A percentile compares a stretch with the other conserved stretches of the same genome.
These are phyloP conservation scores for Megalonaias nervosa DNA, from an alignment of 1,140 invertebrate species.

Conservation along the genomic window DNA sequence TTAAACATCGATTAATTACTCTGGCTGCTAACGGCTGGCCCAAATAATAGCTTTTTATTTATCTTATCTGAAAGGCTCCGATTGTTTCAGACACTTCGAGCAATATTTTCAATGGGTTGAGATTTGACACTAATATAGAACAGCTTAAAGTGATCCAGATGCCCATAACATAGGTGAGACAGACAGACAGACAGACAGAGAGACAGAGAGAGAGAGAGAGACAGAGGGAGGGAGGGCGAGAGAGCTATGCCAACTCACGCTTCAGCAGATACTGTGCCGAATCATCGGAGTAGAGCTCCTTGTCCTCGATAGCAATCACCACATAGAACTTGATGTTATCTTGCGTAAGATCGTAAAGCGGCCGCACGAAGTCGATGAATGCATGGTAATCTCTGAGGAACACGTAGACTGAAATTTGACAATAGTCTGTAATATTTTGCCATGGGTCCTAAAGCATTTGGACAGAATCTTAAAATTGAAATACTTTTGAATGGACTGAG, in stretches of 20 bases:
- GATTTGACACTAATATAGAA: background rate
- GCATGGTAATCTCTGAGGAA: slow-evolving; percentile 87
- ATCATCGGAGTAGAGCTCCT: slow-evolving; percentile 85
- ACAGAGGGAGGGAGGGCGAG: background rate
- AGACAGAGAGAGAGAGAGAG: too few species aligned
- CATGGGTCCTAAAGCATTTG: too few species aligned
- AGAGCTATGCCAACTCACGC: slow-evolving; percentile 18
- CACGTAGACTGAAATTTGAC: slow-evolving; percentile 84
- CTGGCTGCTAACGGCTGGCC: too few species aligned
- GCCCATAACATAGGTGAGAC: background rate
- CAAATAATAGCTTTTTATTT: too few species aligned
- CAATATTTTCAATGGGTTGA: too few species aligned
- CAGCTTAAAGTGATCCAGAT: background rate
- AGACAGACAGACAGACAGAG: too few species aligned
- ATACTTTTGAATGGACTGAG: too few species aligned
- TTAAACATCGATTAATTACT: too few species aligned
- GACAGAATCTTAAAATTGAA: too few species aligned
- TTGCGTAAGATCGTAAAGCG: slow-evolving; percentile 87
- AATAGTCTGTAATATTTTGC: too few species aligned
- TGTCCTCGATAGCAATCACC: slow-evolving; percentile 93
- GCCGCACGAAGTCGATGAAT: slow-evolving; percentile 89
- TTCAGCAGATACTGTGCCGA: slow-evolving; percentile 40
- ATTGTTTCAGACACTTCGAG: too few species aligned
- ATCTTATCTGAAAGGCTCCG: too few species aligned
- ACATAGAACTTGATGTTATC: slow-evolving; percentile 93